Percentiles rank a stretch among this genome's conserved stretches.
phyloP scores from a whole-genome alignment of 64 coral and sea anemone species.

The Pocillopora damicornis region DNA sequence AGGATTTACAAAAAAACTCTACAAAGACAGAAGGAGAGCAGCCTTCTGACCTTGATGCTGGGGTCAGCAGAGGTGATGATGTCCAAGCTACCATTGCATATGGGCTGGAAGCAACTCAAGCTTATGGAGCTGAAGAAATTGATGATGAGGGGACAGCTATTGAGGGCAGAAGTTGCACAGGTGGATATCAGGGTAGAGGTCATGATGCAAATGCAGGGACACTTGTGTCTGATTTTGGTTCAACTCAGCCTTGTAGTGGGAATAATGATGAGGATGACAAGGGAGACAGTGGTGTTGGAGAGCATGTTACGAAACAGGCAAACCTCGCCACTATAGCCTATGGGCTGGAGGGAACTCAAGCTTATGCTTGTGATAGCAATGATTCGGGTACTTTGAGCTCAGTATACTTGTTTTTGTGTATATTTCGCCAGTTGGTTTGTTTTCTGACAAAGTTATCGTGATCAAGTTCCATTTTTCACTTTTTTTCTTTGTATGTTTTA shows the following conservation, averaged over 20 bases:
- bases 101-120: conserved; percentile 26
- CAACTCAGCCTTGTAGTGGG: not conserved
- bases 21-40: not conserved
- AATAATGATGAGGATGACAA: not conserved
- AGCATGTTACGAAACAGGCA: not conserved
- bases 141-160: not conserved
- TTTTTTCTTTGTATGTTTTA: not conserved
- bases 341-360: conserved; percentile 17
- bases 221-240: not conserved
- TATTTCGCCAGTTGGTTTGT: no score
- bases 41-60: not conserved
- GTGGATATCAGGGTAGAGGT: not conserved
- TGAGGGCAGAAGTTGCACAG: not conserved
- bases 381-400: conserved; percentile 11
- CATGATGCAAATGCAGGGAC: not conserved
- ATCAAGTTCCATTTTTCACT: no score
- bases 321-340: not conserved
- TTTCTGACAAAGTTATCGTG: no score
- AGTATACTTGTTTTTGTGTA: not conserved
- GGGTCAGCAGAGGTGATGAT: not conserved
- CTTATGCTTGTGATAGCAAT: not conserved
- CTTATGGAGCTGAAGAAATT: conserved; percentile 48
- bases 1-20: not conserved
- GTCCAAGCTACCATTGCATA: not conserved
- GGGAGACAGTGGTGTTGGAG: not conserved